Conservation (phyloP, 2,113 vertebrate species). For the Astatoreochromis straeleni region DNA sequence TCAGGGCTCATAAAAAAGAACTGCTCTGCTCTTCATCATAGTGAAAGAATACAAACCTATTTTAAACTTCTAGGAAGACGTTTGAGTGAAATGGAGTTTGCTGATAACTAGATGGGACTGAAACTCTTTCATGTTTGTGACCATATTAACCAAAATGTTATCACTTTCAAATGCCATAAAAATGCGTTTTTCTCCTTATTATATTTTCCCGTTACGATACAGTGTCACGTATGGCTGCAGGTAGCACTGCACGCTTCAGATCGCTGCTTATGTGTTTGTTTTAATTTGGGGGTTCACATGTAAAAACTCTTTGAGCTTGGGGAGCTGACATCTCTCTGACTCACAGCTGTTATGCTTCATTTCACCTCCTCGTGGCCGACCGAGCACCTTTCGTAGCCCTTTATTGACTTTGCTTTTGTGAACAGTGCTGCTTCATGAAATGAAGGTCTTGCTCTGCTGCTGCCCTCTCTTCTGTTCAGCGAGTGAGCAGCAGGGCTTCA, state of each 20-base stretch:
- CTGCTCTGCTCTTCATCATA: background rate
- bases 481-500: background rate
- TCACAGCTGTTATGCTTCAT: background rate
- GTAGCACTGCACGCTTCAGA: rapidly evolving
- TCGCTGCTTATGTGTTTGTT: background rate
- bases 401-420: background rate
- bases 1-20: background rate
- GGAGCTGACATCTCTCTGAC: background rate
- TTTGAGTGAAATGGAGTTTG: background rate
- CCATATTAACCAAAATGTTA: background rate
- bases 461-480: background rate
- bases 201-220: background rate
- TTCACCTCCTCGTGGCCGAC: background rate
- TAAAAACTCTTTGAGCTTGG: background rate
- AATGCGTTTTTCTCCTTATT: background rate
- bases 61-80: background rate
- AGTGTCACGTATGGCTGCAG: background rate
- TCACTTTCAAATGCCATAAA: background rate
- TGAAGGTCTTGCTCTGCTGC: background rate
- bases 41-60: background rate
- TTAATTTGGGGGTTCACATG: background rate
- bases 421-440: background rate
- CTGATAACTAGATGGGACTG: background rate
- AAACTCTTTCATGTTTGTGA: background rate
- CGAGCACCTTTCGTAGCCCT: background rate